A percentile compares a stretch with the other conserved stretches of the same genome.
Evolutionary conservation across 2,888 invertebrate genomes (phyloP).

Genomic region (Itoplectis maculator): DNA sequence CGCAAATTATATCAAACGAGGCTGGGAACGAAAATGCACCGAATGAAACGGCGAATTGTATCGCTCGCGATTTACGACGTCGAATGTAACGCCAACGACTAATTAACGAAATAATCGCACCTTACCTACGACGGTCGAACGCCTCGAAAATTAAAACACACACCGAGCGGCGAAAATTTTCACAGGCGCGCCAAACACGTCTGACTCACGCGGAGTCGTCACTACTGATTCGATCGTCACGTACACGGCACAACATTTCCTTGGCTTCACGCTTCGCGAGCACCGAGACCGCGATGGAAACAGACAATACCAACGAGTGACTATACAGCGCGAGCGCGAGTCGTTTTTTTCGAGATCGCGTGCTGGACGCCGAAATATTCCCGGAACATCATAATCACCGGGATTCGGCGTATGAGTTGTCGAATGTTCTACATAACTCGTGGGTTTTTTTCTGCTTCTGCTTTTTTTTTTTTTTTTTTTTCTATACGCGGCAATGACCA

Average conservation of each 20-base stretch:
- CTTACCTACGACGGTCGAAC: not conserved
- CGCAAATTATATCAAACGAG: too few species aligned
- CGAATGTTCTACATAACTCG: not conserved
- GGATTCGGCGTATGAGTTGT: slow-evolving; percentile 39
- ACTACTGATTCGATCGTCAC: slow-evolving; percentile 54
- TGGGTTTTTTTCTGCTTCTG: too few species aligned
- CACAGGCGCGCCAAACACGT: slow-evolving; percentile 12
- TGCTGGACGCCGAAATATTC: slow-evolving; percentile 77
- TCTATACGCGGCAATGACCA: too few species aligned
- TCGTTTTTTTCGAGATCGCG: slow-evolving; percentile 75
- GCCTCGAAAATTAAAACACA: not conserved
- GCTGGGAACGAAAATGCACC: too few species aligned
- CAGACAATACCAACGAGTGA: slow-evolving; percentile 38
- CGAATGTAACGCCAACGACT: not conserved
- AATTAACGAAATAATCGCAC: not conserved
- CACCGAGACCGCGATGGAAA: slow-evolving; percentile 42
- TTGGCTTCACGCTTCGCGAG: slow-evolving; percentile 48
- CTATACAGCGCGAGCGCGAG: too few species aligned
- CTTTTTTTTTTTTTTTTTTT: too few species aligned
- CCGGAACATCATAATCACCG: slow-evolving; percentile 79
- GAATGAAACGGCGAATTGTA: too few species aligned
- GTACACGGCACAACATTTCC: not conserved
- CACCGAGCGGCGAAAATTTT: not conserved
- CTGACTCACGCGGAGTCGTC: slow-evolving; percentile 37
- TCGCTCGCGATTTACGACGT: too few species aligned